Conservation (phyloP, 2,113 vertebrate genomes). For the Proteles cristata region DNA sequence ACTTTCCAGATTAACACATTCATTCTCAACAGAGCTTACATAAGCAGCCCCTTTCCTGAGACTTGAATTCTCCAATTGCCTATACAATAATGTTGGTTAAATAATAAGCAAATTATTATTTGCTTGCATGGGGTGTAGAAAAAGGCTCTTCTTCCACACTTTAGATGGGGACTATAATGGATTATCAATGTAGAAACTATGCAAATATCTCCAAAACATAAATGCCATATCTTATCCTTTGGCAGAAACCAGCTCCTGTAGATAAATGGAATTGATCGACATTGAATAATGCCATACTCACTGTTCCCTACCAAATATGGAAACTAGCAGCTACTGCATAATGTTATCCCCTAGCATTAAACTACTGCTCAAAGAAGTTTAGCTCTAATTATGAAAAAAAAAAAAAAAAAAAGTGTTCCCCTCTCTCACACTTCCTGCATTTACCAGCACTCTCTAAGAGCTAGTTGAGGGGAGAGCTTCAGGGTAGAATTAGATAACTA, state of each 20-base stretch:
- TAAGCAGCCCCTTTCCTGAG: not conserved
- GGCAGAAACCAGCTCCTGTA: not conserved
- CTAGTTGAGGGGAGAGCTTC: accelerated
- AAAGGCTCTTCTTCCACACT: not conserved
- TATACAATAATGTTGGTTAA: not conserved
- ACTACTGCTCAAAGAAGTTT: constrained; percentile 20
- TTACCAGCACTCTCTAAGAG: not conserved
- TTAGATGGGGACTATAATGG: not conserved
- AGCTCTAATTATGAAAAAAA: constrained; percentile 62
- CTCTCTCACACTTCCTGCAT: not conserved
- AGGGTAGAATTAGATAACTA: not conserved
- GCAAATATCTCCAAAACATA: not conserved
- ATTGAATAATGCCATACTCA: not conserved
- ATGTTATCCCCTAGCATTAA: not conserved
- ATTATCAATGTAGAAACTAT: not conserved
- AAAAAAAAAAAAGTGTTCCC: not conserved
- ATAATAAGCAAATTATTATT: not conserved
- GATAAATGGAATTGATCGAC: not conserved
- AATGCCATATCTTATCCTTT: not conserved
- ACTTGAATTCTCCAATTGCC: not conserved
- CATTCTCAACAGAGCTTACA: not conserved
- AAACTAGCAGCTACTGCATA: not conserved
- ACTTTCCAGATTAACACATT: not conserved
- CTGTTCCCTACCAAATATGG: constrained; percentile 9
- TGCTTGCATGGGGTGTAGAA: not conserved